Base-by-base conservation (phyloP, 2,797 vertebrate species). In the Apogon hyalosoma region DNA sequence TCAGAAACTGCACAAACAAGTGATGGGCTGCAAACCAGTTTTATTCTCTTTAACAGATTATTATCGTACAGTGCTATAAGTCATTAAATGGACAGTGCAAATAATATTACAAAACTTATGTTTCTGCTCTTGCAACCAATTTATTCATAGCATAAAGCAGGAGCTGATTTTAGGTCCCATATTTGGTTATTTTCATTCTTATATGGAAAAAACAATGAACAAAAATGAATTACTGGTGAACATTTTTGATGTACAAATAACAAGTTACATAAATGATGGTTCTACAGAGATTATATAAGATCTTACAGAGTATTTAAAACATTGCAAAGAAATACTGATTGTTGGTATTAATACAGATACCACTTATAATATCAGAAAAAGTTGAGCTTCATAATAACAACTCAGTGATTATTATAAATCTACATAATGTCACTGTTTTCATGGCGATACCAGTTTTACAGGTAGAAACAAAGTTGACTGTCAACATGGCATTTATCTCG, bases 141-240 rank as follows among this genome's bases (percentile, higher is more conserved):
- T 36, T 16, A 60, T 54, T 33, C 18, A 60, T 40, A 57, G 53
- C 13, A 41, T 46, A 6, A 59, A 31, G 36, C 41, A 42, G 9
- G 1, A 65, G 31, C 36, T 21, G 12, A 3, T 18, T 24, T 53
- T 42, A 16, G 10, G 16, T 62, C 0, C 6, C 52, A 2, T 63
- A 46, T 18, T 43, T 9, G 1, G n/a, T 11, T 12, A 8, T 15
- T 48, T 36, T 33, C 4, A 2, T 18, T 55, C 52, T 38, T n/a
- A 43, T 24, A 24, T 24, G 8, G 16, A 8, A 43, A 21, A 33
- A 11, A 55, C 2, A 40, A 12, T 0, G 2, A 42, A 62, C 7
- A 52, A 33, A 47, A 46, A 19, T 16, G 0, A 31, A 15, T 0
- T 7, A 40, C n/a, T 19, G 21, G 24, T 28, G 6, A 4, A 6